These are phyloP conservation scores for Dendrophyllia cribrosa DNA, from an alignment of 64 coral and sea anemone species.

Conservation along the genomic window DNA sequence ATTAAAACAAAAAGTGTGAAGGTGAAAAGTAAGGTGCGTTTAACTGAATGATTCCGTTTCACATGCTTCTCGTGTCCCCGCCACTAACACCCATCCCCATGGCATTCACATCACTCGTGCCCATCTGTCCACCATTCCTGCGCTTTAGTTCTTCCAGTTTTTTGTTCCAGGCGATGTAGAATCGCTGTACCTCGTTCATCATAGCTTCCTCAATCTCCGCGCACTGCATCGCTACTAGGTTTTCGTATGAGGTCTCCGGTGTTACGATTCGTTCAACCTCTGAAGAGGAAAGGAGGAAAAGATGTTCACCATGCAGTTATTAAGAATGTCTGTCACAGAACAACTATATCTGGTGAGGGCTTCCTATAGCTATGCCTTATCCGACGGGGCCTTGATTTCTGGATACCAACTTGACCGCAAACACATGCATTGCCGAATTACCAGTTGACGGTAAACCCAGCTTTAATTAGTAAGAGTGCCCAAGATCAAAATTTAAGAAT, in stretches of 20 bases:
- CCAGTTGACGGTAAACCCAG: too few relatives aligned
- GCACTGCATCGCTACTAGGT: constrained; percentile 92
- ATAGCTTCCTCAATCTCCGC: constrained; percentile 96
- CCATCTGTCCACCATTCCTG: constrained; percentile 74
- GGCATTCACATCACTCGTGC: constrained; percentile 69
- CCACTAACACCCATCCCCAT: constrained; percentile 79
- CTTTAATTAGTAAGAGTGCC: too few relatives aligned
- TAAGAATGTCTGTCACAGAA: too few relatives aligned
- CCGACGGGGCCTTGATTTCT: too few relatives aligned
- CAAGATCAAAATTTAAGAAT: too few relatives aligned
- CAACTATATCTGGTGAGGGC: too few relatives aligned
- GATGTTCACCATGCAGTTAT: too few relatives aligned
- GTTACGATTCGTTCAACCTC: constrained; percentile 96
- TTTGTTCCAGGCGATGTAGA: constrained; percentile 96
- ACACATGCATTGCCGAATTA: too few relatives aligned
- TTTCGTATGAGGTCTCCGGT: constrained; percentile 98
- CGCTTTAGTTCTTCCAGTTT: constrained; percentile 93
- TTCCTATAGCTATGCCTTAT: too few relatives aligned
- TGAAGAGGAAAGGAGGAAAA: constrained; percentile 37
- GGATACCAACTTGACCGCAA: too few relatives aligned
- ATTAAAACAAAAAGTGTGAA: too few relatives aligned
- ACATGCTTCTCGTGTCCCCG: constrained; percentile 73
- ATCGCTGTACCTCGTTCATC: constrained; percentile 96
- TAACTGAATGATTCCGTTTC: background rate
- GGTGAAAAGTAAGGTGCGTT: too few relatives aligned